Base-by-base conservation (phyloP, 1,140 invertebrate genomes). In the Sitobion miscanthi region DNA sequence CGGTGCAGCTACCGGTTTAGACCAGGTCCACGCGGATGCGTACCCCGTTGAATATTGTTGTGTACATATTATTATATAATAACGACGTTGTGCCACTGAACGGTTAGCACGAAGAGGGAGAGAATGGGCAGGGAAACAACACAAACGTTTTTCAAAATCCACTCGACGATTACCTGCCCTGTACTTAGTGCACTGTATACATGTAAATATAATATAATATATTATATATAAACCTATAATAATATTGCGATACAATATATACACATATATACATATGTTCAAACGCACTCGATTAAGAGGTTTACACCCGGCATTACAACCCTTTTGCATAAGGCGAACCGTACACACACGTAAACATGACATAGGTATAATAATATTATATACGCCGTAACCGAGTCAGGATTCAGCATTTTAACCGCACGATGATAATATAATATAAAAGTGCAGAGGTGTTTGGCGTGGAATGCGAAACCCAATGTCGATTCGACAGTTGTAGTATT, bases 291-390 rank as follows among this genome's bases (percentile, higher is more conserved):
- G 38, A 90, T 90, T 90, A 69, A 90, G 57, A 69, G 54, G 14
- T 69, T 90, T 90, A 45, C 57, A 69, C 89, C 11, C 45, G 2
- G 38, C 47, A 90, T 90, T 90, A 90, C 54, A 35, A 90, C 57
- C 54, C 89, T 90, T 57, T 30, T 30, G 62, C 62, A n/a, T 17
- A n/a, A 77, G 54, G 6, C 35, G 89, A 69, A 47, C 47, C 17
- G 30, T 20, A 77, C n/a, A 77, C 62, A 77, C 1, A 2, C 30
- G 14, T 62, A 14, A 62, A 62, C 30, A 77, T 7, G n/a, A n/a
- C 62, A 17, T 23, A 35, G 35, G 35, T 35, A 77, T 0, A 6
- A 57, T 57, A 25, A n/a, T 54, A n/a, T 3, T 69, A 77, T 17
- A 20, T 0, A 69, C 14, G 30, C 4, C 30, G 14, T 17, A 20